Evolutionary conservation across 2,113 vertebrate species (phyloP), one percentile per base, ranked within the genome.

Genomic region (Oreamnos americanus): DNA sequence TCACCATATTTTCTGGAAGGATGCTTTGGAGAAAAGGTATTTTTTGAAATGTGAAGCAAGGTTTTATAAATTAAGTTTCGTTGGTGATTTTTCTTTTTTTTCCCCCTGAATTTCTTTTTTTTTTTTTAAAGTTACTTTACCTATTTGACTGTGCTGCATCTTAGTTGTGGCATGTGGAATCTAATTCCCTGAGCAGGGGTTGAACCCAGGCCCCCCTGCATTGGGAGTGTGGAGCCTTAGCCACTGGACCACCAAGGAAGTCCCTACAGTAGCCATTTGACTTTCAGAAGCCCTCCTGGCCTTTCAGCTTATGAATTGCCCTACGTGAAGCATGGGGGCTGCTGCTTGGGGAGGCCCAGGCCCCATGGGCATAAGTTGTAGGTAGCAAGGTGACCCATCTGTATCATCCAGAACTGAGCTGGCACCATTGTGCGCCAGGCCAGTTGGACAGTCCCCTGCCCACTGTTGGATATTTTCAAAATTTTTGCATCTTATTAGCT

Each of bases 11-110:
- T 91, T 87, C 49, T 95, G 60, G 74, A 90, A 90, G 60, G 74
- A 87, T 83, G 55, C n/a, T 83, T 30, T 86, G 47, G 96, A 96
- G 58, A 92, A 92, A 90, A 67, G 57, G 49, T 91, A 62, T 19
- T 78, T 95, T 91, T 64, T 83, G 83, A 95, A 78, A 79, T 87
- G 21, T 57, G 87, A 83, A 78, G 55, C 30, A n/a, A 51, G 78
- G 23, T 43, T 76, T 76, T 76, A 43, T 43, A 76, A 76, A 76
- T 76, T 76, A 76, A 76, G 71, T 76, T 76, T 76, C 3, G 3
- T 43, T 43, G 71, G 71, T 74, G 71, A 76, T 26, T 43, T 76
- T 76, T 76, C 36, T 43, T 60, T 60, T 25, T 14, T 43, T 23
- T 6, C 0, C 1, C 9, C 67, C n/a, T 6, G 19, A 23, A 3